Base-by-base conservation (phyloP, 2,888 invertebrate genomes). In the Leptinotarsa juncta region DNA sequence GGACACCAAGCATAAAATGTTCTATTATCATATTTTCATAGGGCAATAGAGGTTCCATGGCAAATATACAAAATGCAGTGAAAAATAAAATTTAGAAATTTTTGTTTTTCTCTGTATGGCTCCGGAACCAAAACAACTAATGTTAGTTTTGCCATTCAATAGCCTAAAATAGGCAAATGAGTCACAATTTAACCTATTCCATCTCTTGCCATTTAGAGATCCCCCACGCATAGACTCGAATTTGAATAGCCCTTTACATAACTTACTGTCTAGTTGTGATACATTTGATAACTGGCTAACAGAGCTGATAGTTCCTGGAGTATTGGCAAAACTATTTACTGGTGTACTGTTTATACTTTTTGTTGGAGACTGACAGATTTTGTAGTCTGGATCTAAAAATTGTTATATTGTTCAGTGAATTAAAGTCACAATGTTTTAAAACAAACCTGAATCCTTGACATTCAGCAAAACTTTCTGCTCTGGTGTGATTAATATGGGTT, bases 401-500 rank as follows among this genome's bases (percentile, higher is more conserved):
- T 10, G 70, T 65, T 16, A 51, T 16, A 51, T 51, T 16, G 15
- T 51, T 15, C 53, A n/a, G 15, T 53, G 20, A 32, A 26, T 51
- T 49, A 48, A 20, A 65, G 18, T 53, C 15, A 53, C 10, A n/a
- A 70, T 50, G 53, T 20, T 18, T 70, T 49, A 16, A 16, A 75
- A 42, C 65, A 48, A 82, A 88, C 88, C 88, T 74, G 82, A 77
- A 74, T 90, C 89, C 55, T 88, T 88, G 68, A 91, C 88, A 74
- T 90, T 90, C 16, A 92, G 84, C 18, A 92, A 85, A 79, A 87
- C 86, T 79, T 90, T 89, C 79, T 92, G 92, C 65, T 87, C 86
- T 12, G 87, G 84, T 16, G 89, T 91, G 1, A 91, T 87, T 2
- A 84, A 78, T 16, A 92, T 87, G 5, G 90, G 90, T 65, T 87